Base-by-base conservation (phyloP, 2,797 vertebrate genomes). In the Pangasius macronema region DNA sequence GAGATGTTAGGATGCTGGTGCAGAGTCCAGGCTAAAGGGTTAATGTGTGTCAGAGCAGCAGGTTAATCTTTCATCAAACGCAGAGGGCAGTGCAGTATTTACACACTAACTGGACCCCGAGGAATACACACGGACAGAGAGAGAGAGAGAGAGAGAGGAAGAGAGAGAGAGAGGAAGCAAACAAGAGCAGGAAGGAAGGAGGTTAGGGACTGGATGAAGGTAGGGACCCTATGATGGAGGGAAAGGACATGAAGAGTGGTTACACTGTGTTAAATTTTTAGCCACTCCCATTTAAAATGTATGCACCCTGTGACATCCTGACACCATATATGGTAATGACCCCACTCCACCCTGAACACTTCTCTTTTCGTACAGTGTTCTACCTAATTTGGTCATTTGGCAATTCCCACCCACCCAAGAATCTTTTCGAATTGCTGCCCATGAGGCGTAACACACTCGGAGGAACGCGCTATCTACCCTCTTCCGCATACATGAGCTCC, bases 51-150 rank as follows among this genome's bases (percentile, higher is more conserved):
- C 91, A 91, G 88, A 88, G 92, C 85, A 89, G 87, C 87, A 93
- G 94, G 93, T 95, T 95, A 94, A 95, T 92, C 92, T 93, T 89
- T 92, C 87, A 92, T 94, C 93, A 94, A 91, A 93, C 91, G 84
- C 87, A 61, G 89, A 92, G 92, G 93, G 92, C 91, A 92, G 59
- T 33, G 86, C 90, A 81, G 87, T 88, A 16, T 94, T 95, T 93
- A 92, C 91, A 91, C 83, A 51, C 18, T 57, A 46, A 65, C 87
- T 77, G 88, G 91, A 93, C 91, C 88, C 87, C 70, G 85, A 49
- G 33, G 73, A 68, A 57, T 83, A 82, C 30, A 0, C 39, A 73
- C 7, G 24, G 86, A 65, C 13, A 85, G 87, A 86, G 87, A 86
- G 46, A 76, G 72, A 76, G 49, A 79, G 75, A 27, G 70, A 42